Evolutionary conservation across 2,888 invertebrate species (phyloP), one percentile per base, ranked within the genome.

Genomic region (Thyatira batis): DNA sequence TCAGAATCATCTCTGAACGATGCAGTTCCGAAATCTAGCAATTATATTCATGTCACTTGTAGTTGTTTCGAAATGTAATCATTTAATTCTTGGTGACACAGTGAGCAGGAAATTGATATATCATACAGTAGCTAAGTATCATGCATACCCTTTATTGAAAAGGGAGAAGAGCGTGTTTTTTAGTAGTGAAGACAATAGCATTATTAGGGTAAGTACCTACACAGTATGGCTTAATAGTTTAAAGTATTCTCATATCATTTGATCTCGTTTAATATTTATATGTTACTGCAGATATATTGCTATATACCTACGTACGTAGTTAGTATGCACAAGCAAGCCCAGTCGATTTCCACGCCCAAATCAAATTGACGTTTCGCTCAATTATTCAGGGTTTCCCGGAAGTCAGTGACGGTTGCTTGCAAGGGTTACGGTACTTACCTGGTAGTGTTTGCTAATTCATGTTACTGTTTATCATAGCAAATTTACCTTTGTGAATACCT

Each of bases 81-180:
- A 83, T 67, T 68, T 85, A 20, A 71, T 78, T 52, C 21, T 77
- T 11, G 84, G 85, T 0, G 72, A 81, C 57, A 58, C 70, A 2
- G 71, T 63, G 43, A 69, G 69, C 28, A 74, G 60, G 20, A 53
- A 63, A 4, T 52, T 83, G 53, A 60, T 85, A 17, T 65, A 78
- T 60, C 78, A 81, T 10, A 69, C 68, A 2, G 55, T 59, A 17
- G 69, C 67, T 0, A 57, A 76, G 9, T 82, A 74, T 49, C 20
- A 62, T 2, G 69, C 71, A 0, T 73, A 82, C 20, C 84, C 82
- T 0, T 76, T 76, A 11, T 55, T 65, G 1, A 83, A 71, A 53
- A 71, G 83, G 46, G 73, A 70, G 5, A 84, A 84, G 57, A 67
- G 73, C 49, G 63, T 78, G 5, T 84, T 85, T 52, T 86, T 65